Percentiles rank a stretch among this genome's conserved stretches.
These are phyloP conservation scores for Didymodactylos carnosus DNA, from an alignment of 2,888 invertebrate species.

Conservation along the genomic window DNA sequence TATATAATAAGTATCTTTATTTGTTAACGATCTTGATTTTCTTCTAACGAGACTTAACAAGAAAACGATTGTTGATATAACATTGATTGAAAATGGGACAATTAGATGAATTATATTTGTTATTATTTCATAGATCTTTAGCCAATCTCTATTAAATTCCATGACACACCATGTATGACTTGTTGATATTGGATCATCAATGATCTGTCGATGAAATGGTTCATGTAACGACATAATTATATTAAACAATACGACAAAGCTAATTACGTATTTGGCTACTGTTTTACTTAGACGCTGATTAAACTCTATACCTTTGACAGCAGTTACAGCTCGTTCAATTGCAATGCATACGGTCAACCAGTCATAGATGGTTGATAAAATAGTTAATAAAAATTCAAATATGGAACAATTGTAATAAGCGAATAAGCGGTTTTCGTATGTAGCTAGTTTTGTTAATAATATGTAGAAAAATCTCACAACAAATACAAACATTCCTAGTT, in stretches of 20 bases:
- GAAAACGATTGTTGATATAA: neutral
- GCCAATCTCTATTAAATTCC: neutral
- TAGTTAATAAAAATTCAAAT: neutral
- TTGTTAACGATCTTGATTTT: too few relatives aligned
- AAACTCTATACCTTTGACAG: neutral
- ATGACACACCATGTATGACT: neutral
- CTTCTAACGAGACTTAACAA: too few relatives aligned
- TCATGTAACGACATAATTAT: neutral
- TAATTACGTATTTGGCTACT: neutral
- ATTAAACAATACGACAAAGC: neutral
- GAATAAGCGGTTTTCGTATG: neutral
- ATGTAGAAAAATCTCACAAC: neutral
- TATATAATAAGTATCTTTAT: too few relatives aligned
- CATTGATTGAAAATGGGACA: neutral
- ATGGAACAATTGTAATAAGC: neutral
- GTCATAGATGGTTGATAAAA: neutral
- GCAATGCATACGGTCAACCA: neutral
- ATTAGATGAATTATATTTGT: neutral
- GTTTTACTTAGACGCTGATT: neutral
- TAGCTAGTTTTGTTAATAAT: neutral
- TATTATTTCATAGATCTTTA: neutral
- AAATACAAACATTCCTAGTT: neutral
- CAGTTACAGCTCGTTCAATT: neutral
- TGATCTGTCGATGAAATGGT: neutral
- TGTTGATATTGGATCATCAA: neutral